Evolutionary conservation across 1,140 invertebrate species (phyloP).

Genomic region (Amphibalanus amphitrite): DNA sequence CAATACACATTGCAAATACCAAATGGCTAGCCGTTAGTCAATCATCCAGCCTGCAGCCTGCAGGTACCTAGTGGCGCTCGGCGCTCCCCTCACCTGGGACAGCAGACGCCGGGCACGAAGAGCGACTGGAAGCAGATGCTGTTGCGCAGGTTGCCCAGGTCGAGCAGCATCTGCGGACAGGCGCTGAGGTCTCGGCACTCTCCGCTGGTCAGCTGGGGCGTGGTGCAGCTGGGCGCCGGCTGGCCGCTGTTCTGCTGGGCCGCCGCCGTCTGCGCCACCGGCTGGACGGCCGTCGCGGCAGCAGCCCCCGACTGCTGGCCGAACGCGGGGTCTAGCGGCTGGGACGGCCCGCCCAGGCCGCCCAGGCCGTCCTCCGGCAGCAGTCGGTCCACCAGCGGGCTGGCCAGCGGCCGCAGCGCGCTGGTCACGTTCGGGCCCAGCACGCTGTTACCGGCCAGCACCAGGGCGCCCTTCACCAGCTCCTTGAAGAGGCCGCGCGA

Average conservation of each 20-base stretch:
- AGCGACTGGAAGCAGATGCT: conserved; percentile 81
- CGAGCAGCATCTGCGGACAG: conserved; percentile 67
- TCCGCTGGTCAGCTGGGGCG: conserved; percentile 56
- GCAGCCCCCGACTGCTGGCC: neutral
- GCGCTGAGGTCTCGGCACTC: conserved; percentile 72
- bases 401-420: conserved; percentile 44
- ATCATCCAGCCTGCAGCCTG: too few species aligned
- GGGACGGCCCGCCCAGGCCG: neutral
- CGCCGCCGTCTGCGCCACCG: conserved; percentile 12
- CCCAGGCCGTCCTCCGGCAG: conserved; percentile 24
- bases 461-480: conserved; percentile 4
- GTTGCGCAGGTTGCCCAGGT: conserved; percentile 59
- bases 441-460: conserved; percentile 3
- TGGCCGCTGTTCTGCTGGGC: neutral
- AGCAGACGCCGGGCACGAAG: conserved; percentile 80
- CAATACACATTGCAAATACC: too few species aligned
- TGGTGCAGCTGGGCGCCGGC: conserved; percentile 39
- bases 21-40: too few species aligned
- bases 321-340: neutral
- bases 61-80: too few species aligned
- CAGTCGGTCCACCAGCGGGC: neutral
- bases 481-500: conserved; percentile 12
- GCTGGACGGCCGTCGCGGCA: conserved; percentile 10
- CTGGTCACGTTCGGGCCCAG: conserved; percentile 44
- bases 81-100: conserved; percentile 40